Percentiles rank a stretch among this genome's conserved stretches.
Evolutionary conservation across 2,113 vertebrate genomes (phyloP).

Genomic region (Columba livia): DNA sequence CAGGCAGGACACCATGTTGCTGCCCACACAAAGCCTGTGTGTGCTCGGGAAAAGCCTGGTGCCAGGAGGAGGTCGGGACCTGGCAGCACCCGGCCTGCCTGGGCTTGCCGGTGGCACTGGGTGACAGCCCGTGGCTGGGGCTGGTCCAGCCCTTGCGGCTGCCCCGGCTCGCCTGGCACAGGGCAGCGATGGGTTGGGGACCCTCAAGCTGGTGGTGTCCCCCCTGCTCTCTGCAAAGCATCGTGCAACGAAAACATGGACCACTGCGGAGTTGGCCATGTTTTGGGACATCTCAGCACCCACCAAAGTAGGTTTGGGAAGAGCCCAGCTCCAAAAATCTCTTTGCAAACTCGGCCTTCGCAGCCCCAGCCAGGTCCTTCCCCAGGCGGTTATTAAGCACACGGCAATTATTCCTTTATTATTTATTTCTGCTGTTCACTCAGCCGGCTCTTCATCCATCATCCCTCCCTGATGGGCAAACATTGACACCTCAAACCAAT

Average conservation of each 20-base stretch:
- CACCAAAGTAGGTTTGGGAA: neutral
- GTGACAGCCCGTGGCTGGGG: neutral
- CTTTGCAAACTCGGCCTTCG: neutral
- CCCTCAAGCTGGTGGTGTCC: accelerated
- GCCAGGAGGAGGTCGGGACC: neutral
- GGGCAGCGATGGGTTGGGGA: neutral
- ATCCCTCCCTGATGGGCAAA: slow-evolving; percentile 51
- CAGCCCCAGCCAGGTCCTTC: neutral
- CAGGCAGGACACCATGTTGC: neutral
- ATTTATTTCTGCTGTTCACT: slow-evolving; percentile 39
- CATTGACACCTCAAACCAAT: slow-evolving; percentile 62
- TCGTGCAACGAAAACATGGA: accelerated
- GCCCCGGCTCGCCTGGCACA: neutral
- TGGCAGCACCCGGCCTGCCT: slow-evolving; percentile 57
- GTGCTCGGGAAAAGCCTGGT: neutral
- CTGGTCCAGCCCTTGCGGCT: neutral
- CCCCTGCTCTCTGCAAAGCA: neutral
- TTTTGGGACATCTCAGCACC: neutral
- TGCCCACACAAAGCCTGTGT: neutral
- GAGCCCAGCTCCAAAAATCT: neutral
- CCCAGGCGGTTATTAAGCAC: neutral
- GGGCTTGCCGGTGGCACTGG: slow-evolving; percentile 51
- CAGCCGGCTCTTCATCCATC: slow-evolving; percentile 31
- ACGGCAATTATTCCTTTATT: slow-evolving; percentile 14
- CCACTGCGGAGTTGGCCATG: accelerated